A percentile compares a stretch with the other conserved stretches of the same genome.
phyloP scores from a whole-genome alignment of 1,140 invertebrate species.

The Melanaphis sacchari region DNA sequence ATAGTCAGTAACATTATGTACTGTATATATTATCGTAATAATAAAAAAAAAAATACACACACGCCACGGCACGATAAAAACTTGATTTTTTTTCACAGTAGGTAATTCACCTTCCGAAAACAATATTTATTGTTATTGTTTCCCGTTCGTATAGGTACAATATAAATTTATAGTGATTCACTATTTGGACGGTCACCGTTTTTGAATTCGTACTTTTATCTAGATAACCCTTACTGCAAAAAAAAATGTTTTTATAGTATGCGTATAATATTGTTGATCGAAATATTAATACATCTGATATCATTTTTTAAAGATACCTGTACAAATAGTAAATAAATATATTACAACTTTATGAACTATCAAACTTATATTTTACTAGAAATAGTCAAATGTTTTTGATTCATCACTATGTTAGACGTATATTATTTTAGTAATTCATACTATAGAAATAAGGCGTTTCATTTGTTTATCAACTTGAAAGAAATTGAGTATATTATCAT shows the following conservation, averaged over 20 bases:
- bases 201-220: not conserved
- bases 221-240: not conserved
- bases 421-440: not conserved
- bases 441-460: too few relatives aligned
- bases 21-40: not conserved
- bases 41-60: not conserved
- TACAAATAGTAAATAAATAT: not conserved
- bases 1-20: slow-evolving; percentile 4
- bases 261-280: not conserved
- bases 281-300: not conserved
- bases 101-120: not conserved
- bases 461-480: too few relatives aligned
- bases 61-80: not conserved
- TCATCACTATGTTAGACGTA: not conserved
- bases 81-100: not conserved
- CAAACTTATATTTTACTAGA: not conserved
- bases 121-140: slow-evolving; percentile 1
- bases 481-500: too few relatives aligned
- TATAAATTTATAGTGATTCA: not conserved
- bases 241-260: not conserved
- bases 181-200: not conserved
- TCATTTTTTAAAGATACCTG: not conserved
- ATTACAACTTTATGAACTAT: not conserved
- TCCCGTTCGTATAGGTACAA: not conserved
- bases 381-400: not conserved